A percentile compares a stretch with the other conserved stretches of the same genome.
These are phyloP conservation scores for Cyanocitta stelleri DNA, from an alignment of 2,113 vertebrate genomes.

Conservation along the genomic window DNA sequence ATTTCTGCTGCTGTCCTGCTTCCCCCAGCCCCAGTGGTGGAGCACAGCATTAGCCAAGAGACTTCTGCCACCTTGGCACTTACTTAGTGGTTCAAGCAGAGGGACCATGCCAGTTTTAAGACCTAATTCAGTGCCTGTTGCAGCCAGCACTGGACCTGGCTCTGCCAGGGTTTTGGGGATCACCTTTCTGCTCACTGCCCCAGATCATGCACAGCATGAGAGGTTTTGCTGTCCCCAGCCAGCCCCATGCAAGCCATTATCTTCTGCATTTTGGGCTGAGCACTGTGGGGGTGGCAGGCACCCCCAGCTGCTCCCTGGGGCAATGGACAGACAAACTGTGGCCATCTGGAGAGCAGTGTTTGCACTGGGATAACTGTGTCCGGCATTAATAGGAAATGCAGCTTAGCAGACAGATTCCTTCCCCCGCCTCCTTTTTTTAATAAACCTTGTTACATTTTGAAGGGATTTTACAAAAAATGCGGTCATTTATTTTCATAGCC, in stretches of 20 bases:
- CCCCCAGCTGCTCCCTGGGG: not conserved
- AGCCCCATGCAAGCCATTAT: not conserved
- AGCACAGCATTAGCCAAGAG: not conserved
- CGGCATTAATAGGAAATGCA: slow-evolving; percentile 42
- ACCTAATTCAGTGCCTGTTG: fast-evolving
- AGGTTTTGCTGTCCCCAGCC: not conserved
- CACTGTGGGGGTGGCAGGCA: not conserved
- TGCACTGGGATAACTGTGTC: slow-evolving; percentile 16
- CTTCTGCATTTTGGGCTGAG: not conserved
- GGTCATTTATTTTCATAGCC: slow-evolving; percentile 57
- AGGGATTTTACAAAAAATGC: slow-evolving; percentile 64
- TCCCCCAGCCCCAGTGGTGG: fast-evolving
- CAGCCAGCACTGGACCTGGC: not conserved
- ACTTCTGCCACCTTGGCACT: not conserved
- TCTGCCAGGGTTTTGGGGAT: not conserved
- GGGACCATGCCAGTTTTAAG: not conserved
- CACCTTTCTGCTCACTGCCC: not conserved
- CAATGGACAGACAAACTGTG: not conserved
- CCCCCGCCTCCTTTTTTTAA: slow-evolving; percentile 2
- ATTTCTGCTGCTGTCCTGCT: not conserved
- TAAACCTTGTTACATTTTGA: slow-evolving; percentile 52
- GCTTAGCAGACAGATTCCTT: slow-evolving; percentile 28
- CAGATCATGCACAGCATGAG: not conserved
- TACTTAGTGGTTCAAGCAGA: not conserved
- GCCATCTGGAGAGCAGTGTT: not conserved